phyloP scores from a whole-genome alignment of 2,797 vertebrate genomes.

The Epinephelus malabaricus region DNA sequence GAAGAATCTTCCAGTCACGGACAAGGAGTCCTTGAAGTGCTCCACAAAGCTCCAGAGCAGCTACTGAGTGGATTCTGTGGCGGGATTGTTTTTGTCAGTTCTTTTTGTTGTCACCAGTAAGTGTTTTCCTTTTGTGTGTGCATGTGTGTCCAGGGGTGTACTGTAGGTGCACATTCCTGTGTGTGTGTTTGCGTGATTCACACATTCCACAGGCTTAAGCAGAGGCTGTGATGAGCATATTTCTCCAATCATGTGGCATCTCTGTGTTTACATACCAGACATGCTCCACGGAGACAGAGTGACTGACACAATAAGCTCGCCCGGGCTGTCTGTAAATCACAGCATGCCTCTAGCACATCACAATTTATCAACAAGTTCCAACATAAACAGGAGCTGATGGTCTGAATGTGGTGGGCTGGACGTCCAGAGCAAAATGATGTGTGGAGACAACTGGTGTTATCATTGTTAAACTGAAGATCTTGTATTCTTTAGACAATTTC shows the following conservation, averaged over 20 bases:
- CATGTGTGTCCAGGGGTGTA: slow-evolving; percentile 1
- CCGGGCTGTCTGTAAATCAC: slow-evolving; percentile 49
- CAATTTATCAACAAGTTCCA: slow-evolving; percentile 42
- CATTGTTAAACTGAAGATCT: background rate
- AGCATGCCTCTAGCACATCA: slow-evolving; percentile 32
- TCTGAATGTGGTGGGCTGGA: slow-evolving; percentile 1
- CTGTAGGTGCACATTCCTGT: too few relatives aligned
- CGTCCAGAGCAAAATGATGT: background rate
- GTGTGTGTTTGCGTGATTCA: slow-evolving; percentile 64
- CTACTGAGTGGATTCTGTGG: background rate
- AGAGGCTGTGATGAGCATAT: slow-evolving; percentile 75
- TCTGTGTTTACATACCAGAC: slow-evolving; percentile 82
- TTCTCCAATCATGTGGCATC: slow-evolving; percentile 67
- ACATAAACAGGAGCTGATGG: slow-evolving; percentile 12
- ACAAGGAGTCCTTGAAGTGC: background rate
- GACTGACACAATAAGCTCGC: slow-evolving; percentile 60
- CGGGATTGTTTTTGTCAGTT: background rate
- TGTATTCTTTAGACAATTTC: background rate
- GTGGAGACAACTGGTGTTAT: background rate
- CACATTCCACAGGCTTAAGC: slow-evolving; percentile 72
- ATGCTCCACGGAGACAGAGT: slow-evolving; percentile 68
- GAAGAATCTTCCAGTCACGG: background rate
- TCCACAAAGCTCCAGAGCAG: background rate
- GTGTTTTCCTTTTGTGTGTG: slow-evolving; percentile 17
- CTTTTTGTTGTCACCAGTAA: background rate